Percentiles rank a stretch among this genome's conserved stretches.
phyloP scores from a whole-genome alignment of 1,140 invertebrate species.

The Popillia japonica region DNA sequence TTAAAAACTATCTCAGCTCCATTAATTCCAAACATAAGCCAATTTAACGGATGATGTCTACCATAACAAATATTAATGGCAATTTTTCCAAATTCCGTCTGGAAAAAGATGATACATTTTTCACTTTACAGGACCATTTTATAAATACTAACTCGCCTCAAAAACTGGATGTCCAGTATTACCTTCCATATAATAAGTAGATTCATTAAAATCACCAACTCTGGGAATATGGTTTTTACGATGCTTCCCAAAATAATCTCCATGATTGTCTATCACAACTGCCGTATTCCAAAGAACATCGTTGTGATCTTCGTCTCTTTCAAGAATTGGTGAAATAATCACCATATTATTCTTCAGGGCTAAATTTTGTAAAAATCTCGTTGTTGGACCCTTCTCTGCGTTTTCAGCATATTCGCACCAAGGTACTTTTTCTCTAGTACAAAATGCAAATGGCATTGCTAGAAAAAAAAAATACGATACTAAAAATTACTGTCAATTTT shows the following conservation, averaged over 20 bases:
- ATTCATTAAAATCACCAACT: conserved; percentile 98
- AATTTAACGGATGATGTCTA: conserved; percentile 97
- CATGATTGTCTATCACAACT: conserved; percentile 90
- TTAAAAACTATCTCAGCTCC: conserved; percentile 99
- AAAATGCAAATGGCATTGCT: conserved; percentile 99
- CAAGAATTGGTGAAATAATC: conserved; percentile 94
- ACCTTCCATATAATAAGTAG: conserved; percentile 97
- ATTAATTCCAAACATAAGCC: conserved; percentile 96
- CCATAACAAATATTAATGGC: conserved; percentile 99
- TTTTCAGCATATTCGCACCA: conserved; percentile 98
- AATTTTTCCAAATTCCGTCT: conserved; percentile 85
- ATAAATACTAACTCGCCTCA: conserved; percentile 63
- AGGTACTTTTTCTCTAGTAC: conserved; percentile 94
- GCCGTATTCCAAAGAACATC: conserved; percentile 97
- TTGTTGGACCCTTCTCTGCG: conserved; percentile 86
- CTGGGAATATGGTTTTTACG: conserved; percentile 99
- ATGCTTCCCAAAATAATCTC: conserved; percentile 91
- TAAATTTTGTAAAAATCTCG: conserved; percentile 81
- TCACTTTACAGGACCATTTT: neutral
- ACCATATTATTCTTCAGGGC: conserved; percentile 92
- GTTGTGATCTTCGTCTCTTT: conserved; percentile 85
- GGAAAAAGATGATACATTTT: conserved; percentile 42
- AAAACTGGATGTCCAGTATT: conserved; percentile 96
- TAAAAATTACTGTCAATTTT: neutral
- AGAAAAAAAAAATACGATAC: too few relatives aligned